Base-by-base conservation (phyloP, 2,888 invertebrate species). In the Caenorhabditis becei region DNA sequence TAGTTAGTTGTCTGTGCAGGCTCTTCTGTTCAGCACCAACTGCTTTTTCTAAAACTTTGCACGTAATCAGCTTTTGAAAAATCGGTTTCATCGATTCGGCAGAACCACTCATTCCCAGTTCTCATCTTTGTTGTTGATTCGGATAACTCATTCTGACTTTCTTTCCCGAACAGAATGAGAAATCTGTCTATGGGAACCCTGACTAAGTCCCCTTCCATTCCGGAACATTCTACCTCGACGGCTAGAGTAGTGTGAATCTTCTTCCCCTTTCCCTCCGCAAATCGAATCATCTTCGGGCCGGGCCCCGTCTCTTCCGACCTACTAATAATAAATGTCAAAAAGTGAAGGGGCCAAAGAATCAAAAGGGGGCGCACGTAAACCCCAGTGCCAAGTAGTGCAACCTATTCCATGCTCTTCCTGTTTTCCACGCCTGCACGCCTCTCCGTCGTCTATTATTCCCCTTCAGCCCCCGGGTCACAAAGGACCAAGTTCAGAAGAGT, bases 261-360 rank as follows among this genome's bases (percentile, higher is more conserved):
- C 20, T 66, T 51, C 8, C 35, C 20, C 41, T 23, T 53, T 24
- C 37, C 35, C 18, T 35, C 20, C 61, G 41, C 26, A 71, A 71
- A 71, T 71, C 71, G 62, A 62, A 71, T 71, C 71, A 71, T 62
- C 62, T 51, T 11, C 35, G 58, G 32, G 41, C 53, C 37, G 41
- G 28, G 37, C 35, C 47, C 41, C 23, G 32, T 32, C 44, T 41
- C 56, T 35, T 49, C 58, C 59, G 61, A 58, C 58, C 47, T 32
- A 35, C 72, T 74, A 56, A 65, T 74, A 74, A 74, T 74, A 65
- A 74, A 56, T 49, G 74, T 49, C 49, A 28, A 63, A 63, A 63
- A 56, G 72, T 49, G 58, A 58, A 28, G 56, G 2, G 51, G 44
- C 44, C 24, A 24, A 10, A 56, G 32, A 56, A 56, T 56, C 56